A percentile compares a stretch with the other conserved stretches of the same genome.
phyloP scores from a whole-genome alignment of 2,888 invertebrate genomes.

The Meiosimyza platycephala region DNA sequence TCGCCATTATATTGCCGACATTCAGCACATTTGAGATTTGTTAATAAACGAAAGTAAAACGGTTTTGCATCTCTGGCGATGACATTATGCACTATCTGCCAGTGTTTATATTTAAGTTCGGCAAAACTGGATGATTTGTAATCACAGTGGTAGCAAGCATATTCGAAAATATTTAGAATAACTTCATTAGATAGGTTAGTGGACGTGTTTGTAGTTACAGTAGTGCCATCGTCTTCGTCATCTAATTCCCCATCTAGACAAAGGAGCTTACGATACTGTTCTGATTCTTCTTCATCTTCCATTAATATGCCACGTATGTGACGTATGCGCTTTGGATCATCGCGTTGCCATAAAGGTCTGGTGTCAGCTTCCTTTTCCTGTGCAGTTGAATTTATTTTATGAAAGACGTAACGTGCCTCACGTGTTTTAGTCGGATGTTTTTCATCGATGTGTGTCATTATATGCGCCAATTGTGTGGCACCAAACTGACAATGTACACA shows the following conservation, averaged over 20 bases:
- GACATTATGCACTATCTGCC: slow-evolving; percentile 43
- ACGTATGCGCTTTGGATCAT: slow-evolving; percentile 69
- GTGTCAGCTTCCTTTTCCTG: slow-evolving; percentile 46
- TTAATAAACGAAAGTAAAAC: slow-evolving; percentile 56
- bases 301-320: slow-evolving; percentile 73
- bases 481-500: slow-evolving; percentile 77
- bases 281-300: slow-evolving; percentile 67
- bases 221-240: slow-evolving; percentile 32
- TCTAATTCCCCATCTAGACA: slow-evolving; percentile 38
- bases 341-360: slow-evolving; percentile 72
- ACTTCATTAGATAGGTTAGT: neutral
- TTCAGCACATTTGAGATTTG: slow-evolving; percentile 52
- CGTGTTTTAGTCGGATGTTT: slow-evolving; percentile 69
- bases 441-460: slow-evolving; percentile 72
- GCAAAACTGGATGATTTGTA: slow-evolving; percentile 45
- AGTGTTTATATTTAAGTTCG: slow-evolving; percentile 51
- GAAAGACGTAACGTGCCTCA: slow-evolving; percentile 50
- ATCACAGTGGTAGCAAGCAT: slow-evolving; percentile 55
- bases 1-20: slow-evolving; percentile 52
- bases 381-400: slow-evolving; percentile 47
- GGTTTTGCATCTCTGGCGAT: slow-evolving; percentile 47
- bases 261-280: slow-evolving; percentile 43
- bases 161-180: slow-evolving; percentile 39
- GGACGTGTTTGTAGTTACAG: slow-evolving; percentile 26
- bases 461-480: slow-evolving; percentile 69